Evolutionary conservation across 2,888 invertebrate genomes (phyloP).

Genomic region (Metalampra italica): DNA sequence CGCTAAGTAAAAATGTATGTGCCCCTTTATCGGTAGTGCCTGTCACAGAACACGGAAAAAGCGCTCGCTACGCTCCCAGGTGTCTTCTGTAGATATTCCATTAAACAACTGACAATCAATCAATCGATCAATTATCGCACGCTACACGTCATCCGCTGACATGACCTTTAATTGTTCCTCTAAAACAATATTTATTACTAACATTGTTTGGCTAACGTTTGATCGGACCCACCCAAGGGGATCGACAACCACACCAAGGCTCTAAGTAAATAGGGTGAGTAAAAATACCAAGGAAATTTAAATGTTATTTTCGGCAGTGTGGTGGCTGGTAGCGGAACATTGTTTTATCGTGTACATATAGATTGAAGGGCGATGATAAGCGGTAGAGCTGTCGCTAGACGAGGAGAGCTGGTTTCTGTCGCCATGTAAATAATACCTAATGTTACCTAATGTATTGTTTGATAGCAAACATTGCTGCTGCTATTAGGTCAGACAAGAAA

Average conservation of each 20-base stretch:
- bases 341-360: background rate
- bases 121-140: background rate
- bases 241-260: slow-evolving; percentile 5
- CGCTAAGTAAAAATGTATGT: too few relatives aligned
- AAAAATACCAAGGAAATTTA: slow-evolving; percentile 3
- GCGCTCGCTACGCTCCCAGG: too few relatives aligned
- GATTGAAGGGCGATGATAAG: too few relatives aligned
- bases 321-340: background rate
- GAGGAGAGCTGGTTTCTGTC: too few relatives aligned
- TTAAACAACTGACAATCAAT: slow-evolving; percentile 2
- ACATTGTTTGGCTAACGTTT: slow-evolving; percentile 8
- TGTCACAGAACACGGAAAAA: too few relatives aligned
- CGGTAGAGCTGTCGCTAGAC: too few relatives aligned
- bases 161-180: slow-evolving; percentile 6
- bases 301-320: slow-evolving; percentile 3
- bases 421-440: too few relatives aligned
- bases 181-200: slow-evolving; percentile 9
- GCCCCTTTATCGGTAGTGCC: too few relatives aligned
- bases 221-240: slow-evolving; percentile 8
- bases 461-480: too few relatives aligned
- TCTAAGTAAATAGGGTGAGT: slow-evolving; percentile 1
- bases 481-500: too few relatives aligned
- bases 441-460: too few relatives aligned
- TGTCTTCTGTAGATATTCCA: background rate
- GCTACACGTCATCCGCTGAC: slow-evolving; percentile 1